Percentiles rank a stretch among this genome's conserved stretches.
Evolutionary conservation across 2,888 invertebrate genomes (phyloP).

Genomic region (Papilio elwesi): DNA sequence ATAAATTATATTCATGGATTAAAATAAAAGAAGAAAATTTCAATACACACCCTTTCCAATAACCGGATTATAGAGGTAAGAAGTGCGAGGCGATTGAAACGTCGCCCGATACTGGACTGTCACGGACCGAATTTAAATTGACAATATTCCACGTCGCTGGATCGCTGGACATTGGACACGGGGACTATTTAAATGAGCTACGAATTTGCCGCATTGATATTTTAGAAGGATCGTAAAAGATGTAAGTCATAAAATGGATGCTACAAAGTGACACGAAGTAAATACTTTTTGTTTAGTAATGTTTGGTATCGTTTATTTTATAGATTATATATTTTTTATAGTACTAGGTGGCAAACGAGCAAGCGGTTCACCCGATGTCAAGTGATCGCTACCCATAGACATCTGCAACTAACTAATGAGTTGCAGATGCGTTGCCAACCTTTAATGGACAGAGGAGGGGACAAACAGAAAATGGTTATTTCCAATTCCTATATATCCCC

Average conservation of each 20-base stretch:
- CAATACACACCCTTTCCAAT: conserved; percentile 64
- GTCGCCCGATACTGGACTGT: conserved; percentile 64
- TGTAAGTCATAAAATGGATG: conserved; percentile 22
- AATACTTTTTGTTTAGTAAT: background rate
- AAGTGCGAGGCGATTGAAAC: conserved; percentile 76
- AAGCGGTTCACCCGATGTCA: no score
- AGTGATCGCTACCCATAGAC: no score
- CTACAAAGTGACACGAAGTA: conserved; percentile 30
- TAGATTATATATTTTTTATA: no score
- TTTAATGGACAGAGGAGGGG: no score
- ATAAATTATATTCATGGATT: conserved; percentile 37
- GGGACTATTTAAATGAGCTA: conserved; percentile 68
- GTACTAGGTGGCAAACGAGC: no score
- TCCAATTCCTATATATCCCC: no score
- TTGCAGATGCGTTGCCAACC: no score
- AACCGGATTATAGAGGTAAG: conserved; percentile 74
- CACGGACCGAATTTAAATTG: conserved; percentile 78
- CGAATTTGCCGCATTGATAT: conserved; percentile 63
- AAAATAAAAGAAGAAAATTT: conserved; percentile 50
- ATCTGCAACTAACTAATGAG: no score
- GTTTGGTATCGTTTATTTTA: background rate
- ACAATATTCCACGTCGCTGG: conserved; percentile 60
- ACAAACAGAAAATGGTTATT: no score
- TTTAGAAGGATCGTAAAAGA: conserved; percentile 44
- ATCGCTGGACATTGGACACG: conserved; percentile 62